These are phyloP conservation scores for Sericinus montela DNA, from an alignment of 2,888 invertebrate species.

Conservation along the genomic window DNA sequence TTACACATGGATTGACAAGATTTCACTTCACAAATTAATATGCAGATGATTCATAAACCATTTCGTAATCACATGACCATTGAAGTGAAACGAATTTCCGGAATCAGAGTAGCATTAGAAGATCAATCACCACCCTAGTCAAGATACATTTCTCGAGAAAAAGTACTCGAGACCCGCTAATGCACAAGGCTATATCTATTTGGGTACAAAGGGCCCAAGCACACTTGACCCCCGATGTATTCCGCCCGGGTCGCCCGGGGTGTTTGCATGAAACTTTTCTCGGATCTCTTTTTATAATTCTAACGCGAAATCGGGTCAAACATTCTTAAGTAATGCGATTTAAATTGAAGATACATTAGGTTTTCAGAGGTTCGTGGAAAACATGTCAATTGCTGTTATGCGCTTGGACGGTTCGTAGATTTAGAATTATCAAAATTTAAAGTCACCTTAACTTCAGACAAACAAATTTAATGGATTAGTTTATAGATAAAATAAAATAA, in stretches of 20 bases:
- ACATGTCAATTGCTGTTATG: constrained; percentile 7
- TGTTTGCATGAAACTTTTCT: constrained; percentile 29
- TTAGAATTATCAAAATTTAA: background rate
- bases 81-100: no score
- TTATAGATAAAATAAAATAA: no score
- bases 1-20: no score
- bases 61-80: no score
- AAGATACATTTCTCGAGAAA: constrained; percentile 34
- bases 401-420: background rate
- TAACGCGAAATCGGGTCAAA: constrained; percentile 27
- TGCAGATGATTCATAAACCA: no score
- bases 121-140: background rate
- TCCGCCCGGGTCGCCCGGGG: constrained; percentile 25
- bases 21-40: no score
- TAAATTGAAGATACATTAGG: background rate
- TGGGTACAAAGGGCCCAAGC: constrained; percentile 60
- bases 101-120: no score
- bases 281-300: constrained; percentile 34
- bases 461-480: background rate
- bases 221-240: constrained; percentile 62
- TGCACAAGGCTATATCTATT: constrained; percentile 66
- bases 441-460: background rate
- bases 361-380: background rate
- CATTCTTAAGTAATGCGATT: constrained; percentile 9
- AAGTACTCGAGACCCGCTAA: constrained; percentile 61